Conservation (phyloP, 2,888 invertebrate species). For the Drepana falcataria region DNA sequence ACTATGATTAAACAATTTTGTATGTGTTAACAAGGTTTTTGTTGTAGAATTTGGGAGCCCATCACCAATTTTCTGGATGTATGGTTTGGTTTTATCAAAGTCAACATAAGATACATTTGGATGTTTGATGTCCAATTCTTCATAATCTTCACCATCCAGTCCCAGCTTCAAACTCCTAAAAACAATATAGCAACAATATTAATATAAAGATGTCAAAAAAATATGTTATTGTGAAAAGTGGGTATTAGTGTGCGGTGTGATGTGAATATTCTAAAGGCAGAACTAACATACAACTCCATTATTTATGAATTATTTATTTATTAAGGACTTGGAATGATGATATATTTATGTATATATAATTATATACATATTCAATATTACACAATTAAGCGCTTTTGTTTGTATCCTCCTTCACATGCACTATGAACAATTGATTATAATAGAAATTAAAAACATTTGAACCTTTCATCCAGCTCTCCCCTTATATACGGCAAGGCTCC, state of each 20-base stretch:
- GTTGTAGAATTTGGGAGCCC: conserved; percentile 28
- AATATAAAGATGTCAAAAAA: background rate
- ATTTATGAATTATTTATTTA: too few species aligned
- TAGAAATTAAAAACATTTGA: conserved; percentile 5
- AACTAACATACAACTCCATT: too few species aligned
- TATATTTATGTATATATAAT: too few species aligned
- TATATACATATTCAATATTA: too few species aligned
- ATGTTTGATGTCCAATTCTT: conserved; percentile 30
- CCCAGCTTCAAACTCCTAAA: conserved; percentile 46
- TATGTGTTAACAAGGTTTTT: conserved; percentile 16
- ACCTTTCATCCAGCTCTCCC: conserved; percentile 78
- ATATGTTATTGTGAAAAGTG: too few species aligned
- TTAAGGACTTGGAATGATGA: too few species aligned
- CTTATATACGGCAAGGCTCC: conserved; percentile 81
- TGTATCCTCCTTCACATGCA: too few species aligned
- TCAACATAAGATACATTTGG: conserved; percentile 57
- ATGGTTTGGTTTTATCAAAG: conserved; percentile 66
- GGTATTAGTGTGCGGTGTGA: too few species aligned
- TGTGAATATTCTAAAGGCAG: too few species aligned
- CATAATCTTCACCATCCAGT: conserved; percentile 52
- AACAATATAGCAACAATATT: conserved; percentile 3
- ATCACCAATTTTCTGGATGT: conserved; percentile 42
- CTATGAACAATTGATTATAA: background rate
- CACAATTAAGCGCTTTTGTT: too few species aligned
- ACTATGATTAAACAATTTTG: conserved; percentile 7